Conservation (phyloP, 2,797 vertebrate genomes). For the Coregonus ussuriensis region DNA sequence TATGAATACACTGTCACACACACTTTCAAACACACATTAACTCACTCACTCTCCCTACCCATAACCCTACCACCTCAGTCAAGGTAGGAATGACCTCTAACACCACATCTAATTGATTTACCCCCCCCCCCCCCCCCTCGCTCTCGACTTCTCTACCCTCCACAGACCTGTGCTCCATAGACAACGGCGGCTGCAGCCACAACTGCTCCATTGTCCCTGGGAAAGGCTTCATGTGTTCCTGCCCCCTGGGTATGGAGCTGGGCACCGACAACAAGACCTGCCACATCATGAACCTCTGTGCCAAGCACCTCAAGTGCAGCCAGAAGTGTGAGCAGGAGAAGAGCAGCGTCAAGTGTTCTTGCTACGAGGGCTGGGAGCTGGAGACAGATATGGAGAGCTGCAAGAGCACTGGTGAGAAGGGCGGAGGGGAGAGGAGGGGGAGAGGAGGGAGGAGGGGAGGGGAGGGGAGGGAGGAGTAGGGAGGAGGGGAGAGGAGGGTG, state of each 20-base stretch:
- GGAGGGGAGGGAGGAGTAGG: no score
- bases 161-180: slow-evolving; percentile 89
- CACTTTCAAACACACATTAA: no score
- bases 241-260: slow-evolving; percentile 95
- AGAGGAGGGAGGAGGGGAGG: no score
- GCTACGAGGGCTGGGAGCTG: slow-evolving; percentile 94
- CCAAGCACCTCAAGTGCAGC: slow-evolving; percentile 97
- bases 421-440: no score
- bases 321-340: slow-evolving; percentile 97
- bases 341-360: slow-evolving; percentile 93
- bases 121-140: neutral
- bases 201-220: slow-evolving; percentile 95
- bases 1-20: slow-evolving; percentile 51
- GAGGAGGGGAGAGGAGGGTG: no score
- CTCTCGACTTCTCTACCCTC: neutral
- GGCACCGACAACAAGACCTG: slow-evolving; percentile 92
- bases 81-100: neutral
- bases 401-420: slow-evolving; percentile 85
- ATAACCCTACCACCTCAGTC: neutral
- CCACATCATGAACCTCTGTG: slow-evolving; percentile 96
- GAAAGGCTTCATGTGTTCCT: slow-evolving; percentile 92
- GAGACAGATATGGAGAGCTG: slow-evolving; percentile 92
- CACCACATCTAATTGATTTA: neutral
- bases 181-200: slow-evolving; percentile 93
- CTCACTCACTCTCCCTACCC: no score